Evolutionary conservation across 2,888 invertebrate species (phyloP).

Genomic region (Cremastinae sp.): DNA sequence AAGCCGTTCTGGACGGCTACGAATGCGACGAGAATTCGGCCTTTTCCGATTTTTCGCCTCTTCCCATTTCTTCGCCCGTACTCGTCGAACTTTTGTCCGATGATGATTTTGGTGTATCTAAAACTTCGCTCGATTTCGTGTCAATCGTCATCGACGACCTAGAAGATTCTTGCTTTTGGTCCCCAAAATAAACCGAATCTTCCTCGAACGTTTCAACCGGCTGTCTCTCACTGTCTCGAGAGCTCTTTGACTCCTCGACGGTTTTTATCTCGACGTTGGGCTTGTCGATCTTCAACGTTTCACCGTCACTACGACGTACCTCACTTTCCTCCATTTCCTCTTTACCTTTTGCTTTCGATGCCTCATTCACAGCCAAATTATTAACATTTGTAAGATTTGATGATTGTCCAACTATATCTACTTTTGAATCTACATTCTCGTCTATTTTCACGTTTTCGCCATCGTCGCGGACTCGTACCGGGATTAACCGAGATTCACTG

Average conservation of each 20-base stretch:
- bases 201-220: conserved; percentile 11
- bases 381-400: conserved; percentile 29
- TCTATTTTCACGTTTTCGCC: background rate
- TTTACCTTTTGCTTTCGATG: conserved; percentile 27
- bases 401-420: conserved; percentile 8
- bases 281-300: conserved; percentile 3
- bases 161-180: conserved; percentile 44
- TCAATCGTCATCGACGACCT: conserved; percentile 13
- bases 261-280: conserved; percentile 6
- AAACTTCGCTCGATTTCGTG: conserved; percentile 25
- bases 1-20: conserved; percentile 56
- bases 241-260: conserved; percentile 12
- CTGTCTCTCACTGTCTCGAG: background rate
- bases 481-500: background rate
- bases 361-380: conserved; percentile 49
- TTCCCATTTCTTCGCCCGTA: conserved; percentile 8
- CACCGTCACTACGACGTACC: background rate
- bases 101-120: conserved; percentile 49
- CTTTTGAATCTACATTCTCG: conserved; percentile 10
- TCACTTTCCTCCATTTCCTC: background rate
- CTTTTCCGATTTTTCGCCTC: conserved; percentile 5
- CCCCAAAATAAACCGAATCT: conserved; percentile 40
- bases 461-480: conserved; percentile 3
- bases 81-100: conserved; percentile 25
- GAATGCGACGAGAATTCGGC: conserved; percentile 46